phyloP scores from a whole-genome alignment of 2,888 invertebrate genomes.

The Tipula unca region DNA sequence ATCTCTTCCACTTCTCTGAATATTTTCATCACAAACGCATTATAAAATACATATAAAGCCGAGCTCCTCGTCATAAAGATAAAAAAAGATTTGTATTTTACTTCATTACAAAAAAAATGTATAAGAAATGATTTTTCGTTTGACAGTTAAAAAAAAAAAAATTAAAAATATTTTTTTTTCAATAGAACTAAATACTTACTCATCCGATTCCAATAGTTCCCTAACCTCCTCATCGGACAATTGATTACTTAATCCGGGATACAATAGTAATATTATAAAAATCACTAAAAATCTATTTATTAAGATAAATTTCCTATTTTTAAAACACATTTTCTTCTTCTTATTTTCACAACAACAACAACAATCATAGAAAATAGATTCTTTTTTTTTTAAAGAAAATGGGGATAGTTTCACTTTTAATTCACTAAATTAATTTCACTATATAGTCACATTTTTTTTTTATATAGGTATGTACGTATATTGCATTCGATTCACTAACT shows the following conservation, averaged over 20 bases:
- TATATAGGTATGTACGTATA: not conserved
- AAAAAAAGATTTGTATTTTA: not conserved
- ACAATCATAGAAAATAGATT: not conserved
- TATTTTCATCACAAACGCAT: not conserved
- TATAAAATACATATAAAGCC: not conserved
- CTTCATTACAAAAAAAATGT: not conserved
- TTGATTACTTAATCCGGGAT: conserved; percentile 9
- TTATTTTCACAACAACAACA: not conserved
- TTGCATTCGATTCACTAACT: not conserved
- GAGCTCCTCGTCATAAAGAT: not conserved
- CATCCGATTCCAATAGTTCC: not conserved
- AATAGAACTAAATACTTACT: not conserved
- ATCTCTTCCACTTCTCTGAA: not conserved
- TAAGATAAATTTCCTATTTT: conserved; percentile 10
- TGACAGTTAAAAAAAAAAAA: not conserved
- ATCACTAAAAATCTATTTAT: conserved; percentile 1
- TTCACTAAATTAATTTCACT: not conserved
- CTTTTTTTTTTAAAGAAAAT: not conserved
- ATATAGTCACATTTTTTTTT: not conserved
- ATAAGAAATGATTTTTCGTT: not conserved
- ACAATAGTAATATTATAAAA: not conserved
- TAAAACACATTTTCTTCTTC: conserved; percentile 15
- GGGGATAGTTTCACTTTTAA: not conserved
- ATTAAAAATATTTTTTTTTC: not conserved
- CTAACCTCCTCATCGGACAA: not conserved